A percentile compares a stretch with the other conserved stretches of the same genome.
Conservation (phyloP, 2,797 vertebrate genomes). For the Thripadectes ignobilis region DNA sequence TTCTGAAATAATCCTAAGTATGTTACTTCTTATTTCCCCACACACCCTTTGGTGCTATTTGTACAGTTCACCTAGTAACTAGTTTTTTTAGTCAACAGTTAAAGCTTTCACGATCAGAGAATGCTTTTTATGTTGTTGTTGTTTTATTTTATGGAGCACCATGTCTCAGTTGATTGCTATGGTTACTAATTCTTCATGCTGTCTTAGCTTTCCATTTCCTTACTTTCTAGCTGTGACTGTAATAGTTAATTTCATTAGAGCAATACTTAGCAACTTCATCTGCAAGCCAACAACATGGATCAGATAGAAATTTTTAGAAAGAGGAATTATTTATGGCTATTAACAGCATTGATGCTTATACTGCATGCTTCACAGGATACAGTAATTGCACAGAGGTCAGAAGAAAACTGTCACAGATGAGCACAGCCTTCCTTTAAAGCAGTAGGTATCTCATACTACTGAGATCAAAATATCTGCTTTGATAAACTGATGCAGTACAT, state of each 20-base stretch:
- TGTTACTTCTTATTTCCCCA: not conserved
- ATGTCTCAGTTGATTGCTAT: not conserved
- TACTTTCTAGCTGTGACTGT: not conserved
- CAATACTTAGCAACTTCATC: slow-evolving; percentile 6
- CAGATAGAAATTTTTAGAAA: not conserved
- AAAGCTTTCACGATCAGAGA: not conserved
- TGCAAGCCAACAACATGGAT: slow-evolving; percentile 11
- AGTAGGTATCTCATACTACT: not conserved
- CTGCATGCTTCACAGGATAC: not conserved
- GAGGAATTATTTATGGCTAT: slow-evolving; percentile 8
- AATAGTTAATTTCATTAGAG: slow-evolving; percentile 20
- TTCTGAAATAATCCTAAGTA: not conserved
- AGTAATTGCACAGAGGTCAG: slow-evolving; percentile 16
- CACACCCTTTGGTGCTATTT: not conserved
- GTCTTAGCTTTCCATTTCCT: not conserved
- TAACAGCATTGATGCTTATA: not conserved
- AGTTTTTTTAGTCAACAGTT: not conserved
- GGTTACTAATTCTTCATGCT: not conserved
- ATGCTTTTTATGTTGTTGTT: not conserved
- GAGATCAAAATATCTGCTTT: not conserved
- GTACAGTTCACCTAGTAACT: not conserved
- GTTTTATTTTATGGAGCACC: not conserved
- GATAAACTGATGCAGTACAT: not conserved
- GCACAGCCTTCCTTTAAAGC: not conserved
- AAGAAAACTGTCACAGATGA: not conserved